phyloP scores from a whole-genome alignment of 2,113 vertebrate genomes.

The Typhlomys cinereus region DNA sequence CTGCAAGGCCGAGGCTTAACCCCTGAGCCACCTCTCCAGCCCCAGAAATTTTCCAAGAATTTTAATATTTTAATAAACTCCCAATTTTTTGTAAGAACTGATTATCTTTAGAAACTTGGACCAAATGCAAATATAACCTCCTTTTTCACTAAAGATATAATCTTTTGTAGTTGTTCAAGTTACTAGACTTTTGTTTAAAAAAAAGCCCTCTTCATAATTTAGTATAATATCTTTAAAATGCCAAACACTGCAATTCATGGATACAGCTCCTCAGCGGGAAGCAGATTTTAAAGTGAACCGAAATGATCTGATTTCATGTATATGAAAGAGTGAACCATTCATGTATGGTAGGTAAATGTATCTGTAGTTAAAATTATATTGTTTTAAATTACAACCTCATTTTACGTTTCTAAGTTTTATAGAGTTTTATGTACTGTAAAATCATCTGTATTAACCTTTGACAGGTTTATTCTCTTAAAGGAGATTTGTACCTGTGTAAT shows the following conservation, averaged over 20 bases:
- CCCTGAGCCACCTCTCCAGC: no score
- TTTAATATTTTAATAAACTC: neutral
- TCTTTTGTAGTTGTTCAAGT: constrained; percentile 36
- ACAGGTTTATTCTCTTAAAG: constrained; percentile 76
- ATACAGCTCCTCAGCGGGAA: constrained; percentile 58
- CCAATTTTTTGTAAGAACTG: constrained; percentile 51
- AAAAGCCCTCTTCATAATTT: constrained; percentile 25
- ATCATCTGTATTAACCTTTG: constrained; percentile 82
- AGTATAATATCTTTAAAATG: constrained; percentile 53
- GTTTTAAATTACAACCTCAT: constrained; percentile 83
- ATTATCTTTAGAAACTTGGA: constrained; percentile 33
- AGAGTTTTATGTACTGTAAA: constrained; percentile 84
- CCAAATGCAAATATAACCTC: constrained; percentile 35
- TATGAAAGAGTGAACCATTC: constrained; percentile 75
- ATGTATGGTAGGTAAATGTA: constrained; percentile 76
- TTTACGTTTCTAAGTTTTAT: constrained; percentile 83
- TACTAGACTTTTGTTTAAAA: constrained; percentile 48
- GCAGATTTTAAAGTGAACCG: constrained; percentile 72
- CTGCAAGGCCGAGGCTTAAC: no score
- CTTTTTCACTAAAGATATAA: constrained; percentile 29
- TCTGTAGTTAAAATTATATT: constrained; percentile 82
- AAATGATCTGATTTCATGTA: constrained; percentile 77
- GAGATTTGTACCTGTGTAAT: constrained; percentile 59
- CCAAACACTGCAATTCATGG: constrained; percentile 58
- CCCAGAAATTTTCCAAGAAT: constrained; percentile 34